These are phyloP conservation scores for Exocentrus adspersus DNA, from an alignment of 2,888 invertebrate species.

Conservation along the genomic window DNA sequence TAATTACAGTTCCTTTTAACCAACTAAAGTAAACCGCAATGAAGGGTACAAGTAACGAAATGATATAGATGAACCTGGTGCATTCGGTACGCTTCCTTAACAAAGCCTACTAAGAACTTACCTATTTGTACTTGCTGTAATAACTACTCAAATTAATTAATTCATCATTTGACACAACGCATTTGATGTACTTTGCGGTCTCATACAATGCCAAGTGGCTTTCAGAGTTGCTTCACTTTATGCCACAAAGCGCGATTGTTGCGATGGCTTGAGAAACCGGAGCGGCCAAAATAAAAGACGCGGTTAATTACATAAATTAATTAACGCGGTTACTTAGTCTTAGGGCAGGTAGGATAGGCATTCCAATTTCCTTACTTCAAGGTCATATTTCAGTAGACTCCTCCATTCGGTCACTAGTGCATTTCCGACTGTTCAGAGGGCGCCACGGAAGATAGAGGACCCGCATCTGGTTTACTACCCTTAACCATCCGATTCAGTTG, in stretches of 20 bases:
- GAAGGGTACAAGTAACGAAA: too few relatives aligned
- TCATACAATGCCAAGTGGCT: background rate
- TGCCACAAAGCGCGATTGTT: constrained; percentile 1
- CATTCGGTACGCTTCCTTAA: too few relatives aligned
- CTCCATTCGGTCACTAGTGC: constrained; percentile 22
- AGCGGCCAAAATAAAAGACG: too few relatives aligned
- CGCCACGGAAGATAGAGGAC: constrained; percentile 1
- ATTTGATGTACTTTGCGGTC: background rate
- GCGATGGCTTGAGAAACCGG: too few relatives aligned
- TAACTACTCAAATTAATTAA: background rate
- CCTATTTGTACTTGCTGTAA: background rate
- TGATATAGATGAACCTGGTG: too few relatives aligned
- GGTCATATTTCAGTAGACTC: background rate
- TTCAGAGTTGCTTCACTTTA: background rate
- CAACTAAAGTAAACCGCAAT: too few relatives aligned
- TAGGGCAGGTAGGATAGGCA: background rate
- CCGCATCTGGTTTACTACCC: constrained; percentile 13
- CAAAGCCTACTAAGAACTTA: background rate
- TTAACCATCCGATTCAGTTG: constrained; percentile 6
- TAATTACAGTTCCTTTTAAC: too few relatives aligned
- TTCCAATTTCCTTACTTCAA: constrained; percentile 9
- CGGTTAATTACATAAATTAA: too few relatives aligned
- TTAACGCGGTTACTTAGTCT: too few relatives aligned
- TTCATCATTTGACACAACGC: background rate
- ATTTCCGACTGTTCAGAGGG: constrained; percentile 7